Conservation (phyloP, 2,797 vertebrate species). For the Cheirogaleus major region DNA sequence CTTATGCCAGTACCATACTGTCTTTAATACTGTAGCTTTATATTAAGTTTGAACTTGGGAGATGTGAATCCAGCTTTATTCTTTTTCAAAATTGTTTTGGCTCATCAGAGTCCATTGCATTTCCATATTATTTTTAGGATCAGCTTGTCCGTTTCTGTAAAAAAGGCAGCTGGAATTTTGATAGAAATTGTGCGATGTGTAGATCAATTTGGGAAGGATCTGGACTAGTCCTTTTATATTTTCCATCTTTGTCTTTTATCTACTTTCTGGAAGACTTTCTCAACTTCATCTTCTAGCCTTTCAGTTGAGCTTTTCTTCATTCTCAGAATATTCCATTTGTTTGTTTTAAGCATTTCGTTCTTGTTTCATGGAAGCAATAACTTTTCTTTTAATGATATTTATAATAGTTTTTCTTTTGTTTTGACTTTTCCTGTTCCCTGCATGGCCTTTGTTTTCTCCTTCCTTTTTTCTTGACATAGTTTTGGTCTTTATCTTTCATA, state of each 20-base stretch:
- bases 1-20: neutral
- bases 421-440: neutral
- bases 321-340: neutral
- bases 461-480: neutral
- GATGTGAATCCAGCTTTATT: too few relatives aligned
- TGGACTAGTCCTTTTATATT: neutral
- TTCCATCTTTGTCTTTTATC: conserved; percentile 14
- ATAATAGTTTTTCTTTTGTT: neutral
- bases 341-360: conserved; percentile 16
- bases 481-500: conserved; percentile 13
- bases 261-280: neutral
- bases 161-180: neutral
- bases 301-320: neutral
- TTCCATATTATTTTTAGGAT: neutral
- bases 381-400: neutral
- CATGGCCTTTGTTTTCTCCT: neutral
- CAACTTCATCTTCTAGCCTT: neutral
- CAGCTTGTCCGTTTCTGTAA: neutral
- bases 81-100: neutral
- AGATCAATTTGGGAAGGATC: neutral
- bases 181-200: neutral
- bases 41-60: too few relatives aligned
- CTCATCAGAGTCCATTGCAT: neutral
- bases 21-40: too few relatives aligned
- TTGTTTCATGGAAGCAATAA: neutral